Evolutionary conservation across 2,888 invertebrate species (phyloP).

Genomic region (Dicyrtomina minuta): DNA sequence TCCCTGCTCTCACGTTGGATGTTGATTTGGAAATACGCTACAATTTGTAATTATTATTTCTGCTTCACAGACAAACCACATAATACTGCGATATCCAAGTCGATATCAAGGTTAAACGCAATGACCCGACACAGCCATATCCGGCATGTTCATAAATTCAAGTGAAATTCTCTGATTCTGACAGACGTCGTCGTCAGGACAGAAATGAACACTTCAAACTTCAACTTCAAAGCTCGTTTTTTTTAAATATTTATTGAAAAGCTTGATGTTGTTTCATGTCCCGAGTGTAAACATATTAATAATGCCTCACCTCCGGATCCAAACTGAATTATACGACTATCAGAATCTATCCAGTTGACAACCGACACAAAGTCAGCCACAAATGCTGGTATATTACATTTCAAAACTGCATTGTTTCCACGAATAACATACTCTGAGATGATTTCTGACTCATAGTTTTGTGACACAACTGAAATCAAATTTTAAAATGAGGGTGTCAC

Average conservation of each 20-base stretch:
- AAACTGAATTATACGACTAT: conserved; percentile 55
- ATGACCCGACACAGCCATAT: conserved; percentile 25
- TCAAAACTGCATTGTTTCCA: conserved; percentile 71
- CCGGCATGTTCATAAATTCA: conserved; percentile 9
- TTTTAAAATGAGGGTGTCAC: background rate
- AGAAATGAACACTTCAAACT: background rate
- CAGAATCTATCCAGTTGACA: conserved; percentile 70
- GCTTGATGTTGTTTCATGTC: no score
- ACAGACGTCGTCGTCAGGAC: no score
- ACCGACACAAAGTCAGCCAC: conserved; percentile 72
- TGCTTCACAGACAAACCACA: no score
- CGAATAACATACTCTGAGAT: conserved; percentile 72
- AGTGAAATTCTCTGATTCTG: background rate
- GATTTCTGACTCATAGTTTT: conserved; percentile 71
- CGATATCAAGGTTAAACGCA: background rate
- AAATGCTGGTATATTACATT: conserved; percentile 74
- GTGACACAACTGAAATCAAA: conserved; percentile 67
- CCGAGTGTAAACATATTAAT: no score
- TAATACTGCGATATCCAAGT: no score
- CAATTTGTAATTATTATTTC: no score
- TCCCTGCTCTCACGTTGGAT: no score
- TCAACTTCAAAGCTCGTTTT: no score
- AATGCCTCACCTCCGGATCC: conserved; percentile 55
- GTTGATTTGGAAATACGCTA: no score
- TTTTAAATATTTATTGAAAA: no score